Evolutionary conservation across 2,797 vertebrate genomes (phyloP), one percentile per base, ranked within the genome.

Genomic region (Scarus forsteni): DNA sequence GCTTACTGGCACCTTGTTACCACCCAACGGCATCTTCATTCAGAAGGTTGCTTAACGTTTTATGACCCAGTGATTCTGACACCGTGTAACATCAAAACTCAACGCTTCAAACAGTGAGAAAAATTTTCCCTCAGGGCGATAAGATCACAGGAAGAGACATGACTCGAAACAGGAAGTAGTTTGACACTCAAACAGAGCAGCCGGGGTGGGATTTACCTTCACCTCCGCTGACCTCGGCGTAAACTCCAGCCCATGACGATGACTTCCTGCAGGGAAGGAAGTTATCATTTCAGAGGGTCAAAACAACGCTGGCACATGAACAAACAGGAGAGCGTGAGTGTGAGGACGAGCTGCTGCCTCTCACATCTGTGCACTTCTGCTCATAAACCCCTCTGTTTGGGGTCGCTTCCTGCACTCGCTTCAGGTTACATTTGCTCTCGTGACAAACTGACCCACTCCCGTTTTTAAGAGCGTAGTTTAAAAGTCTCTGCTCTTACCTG

Each of bases 301-400:
- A 73, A 83, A 72, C 72, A 81, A 70, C 72, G 43, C 12, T 18
- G 72, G 65, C 40, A n/a, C 61, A 38, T 0, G 45, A 62, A 52
- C 51, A 66, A 66, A 69, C 56, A 34, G 62, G 66, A 0, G 40
- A 51, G 38, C 52, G 12, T 50, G 10, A 12, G 16, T 18, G 14
- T 49, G 8, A 15, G 8, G 15, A 66, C 54, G 54, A 79, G 43
- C 8, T 65, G 18, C 57, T 11, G 51, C 10, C 10, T 13, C 43
- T 73, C 68, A 72, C 86, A 85, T 88, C 81, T 85, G 87, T 54
- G 79, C 36, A 54, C 61, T 61, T 74, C 66, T 64, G 57, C 79
- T 78, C 86, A 79, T 85, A 90, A 91, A 86, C 54, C 71, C 64
- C n/a, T 56, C 72, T 73, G 78, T 83, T 88, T 56, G 54, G 73